Evolutionary conservation across 2,113 vertebrate species (phyloP).

Genomic region (Sigmodon hispidus): DNA sequence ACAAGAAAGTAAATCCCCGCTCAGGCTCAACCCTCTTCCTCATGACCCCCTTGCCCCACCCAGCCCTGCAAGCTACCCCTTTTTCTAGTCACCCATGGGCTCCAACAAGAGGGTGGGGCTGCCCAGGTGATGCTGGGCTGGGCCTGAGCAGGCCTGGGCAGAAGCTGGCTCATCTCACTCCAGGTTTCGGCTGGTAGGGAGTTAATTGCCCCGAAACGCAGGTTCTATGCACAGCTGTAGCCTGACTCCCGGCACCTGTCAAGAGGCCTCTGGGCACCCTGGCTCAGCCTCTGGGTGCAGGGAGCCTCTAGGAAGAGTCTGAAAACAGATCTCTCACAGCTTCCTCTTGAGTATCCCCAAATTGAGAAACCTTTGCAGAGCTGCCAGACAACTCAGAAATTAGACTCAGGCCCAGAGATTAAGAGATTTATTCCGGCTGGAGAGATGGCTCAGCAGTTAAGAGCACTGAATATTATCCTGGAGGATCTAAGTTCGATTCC

Average conservation of each 20-base stretch:
- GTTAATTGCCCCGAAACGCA: slow-evolving; percentile 31
- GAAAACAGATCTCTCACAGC: neutral
- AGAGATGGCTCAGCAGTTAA: no score
- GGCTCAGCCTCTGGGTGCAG: rapidly evolving
- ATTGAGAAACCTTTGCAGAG: rapidly evolving
- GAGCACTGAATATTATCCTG: no score
- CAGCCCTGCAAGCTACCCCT: rapidly evolving
- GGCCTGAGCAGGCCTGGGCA: slow-evolving; percentile 8
- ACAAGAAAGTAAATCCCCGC: neutral
- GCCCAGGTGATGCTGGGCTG: neutral
- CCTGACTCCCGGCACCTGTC: neutral
- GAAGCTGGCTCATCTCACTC: neutral
- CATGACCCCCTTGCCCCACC: rapidly evolving
- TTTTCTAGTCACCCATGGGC: neutral
- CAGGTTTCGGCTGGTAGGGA: neutral
- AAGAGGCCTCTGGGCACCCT: neutral
- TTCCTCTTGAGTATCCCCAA: rapidly evolving
- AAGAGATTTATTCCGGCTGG: no score
- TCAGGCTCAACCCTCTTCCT: neutral
- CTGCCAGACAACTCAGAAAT: neutral
- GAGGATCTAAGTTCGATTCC: no score
- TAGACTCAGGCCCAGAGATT: neutral
- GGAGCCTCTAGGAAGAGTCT: neutral
- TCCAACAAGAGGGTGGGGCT: neutral
- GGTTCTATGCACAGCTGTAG: rapidly evolving